phyloP scores from a whole-genome alignment of 1,140 invertebrate species.

The Lordiphosa mommai region DNA sequence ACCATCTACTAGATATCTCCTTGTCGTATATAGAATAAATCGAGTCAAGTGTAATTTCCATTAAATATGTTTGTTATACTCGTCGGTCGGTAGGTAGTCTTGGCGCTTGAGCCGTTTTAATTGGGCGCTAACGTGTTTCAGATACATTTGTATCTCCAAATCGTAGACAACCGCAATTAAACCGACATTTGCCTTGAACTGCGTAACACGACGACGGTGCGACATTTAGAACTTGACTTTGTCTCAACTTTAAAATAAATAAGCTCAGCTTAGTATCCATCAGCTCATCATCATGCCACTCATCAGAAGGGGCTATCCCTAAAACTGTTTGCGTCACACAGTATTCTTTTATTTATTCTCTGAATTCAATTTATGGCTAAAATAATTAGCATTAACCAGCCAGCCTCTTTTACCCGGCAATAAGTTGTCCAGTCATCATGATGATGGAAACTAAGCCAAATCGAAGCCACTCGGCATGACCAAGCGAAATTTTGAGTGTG shows the following conservation, averaged over 20 bases:
- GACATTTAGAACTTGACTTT: constrained; percentile 68
- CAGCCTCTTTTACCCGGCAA: neutral
- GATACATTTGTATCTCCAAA: constrained; percentile 72
- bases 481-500: too few species aligned
- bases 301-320: neutral
- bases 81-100: constrained; percentile 36
- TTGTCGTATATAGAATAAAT: constrained; percentile 36
- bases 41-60: constrained; percentile 70
- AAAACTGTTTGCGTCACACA: neutral
- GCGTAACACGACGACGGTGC: constrained; percentile 30
- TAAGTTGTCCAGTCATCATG: neutral
- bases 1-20: constrained; percentile 13
- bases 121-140: constrained; percentile 74
- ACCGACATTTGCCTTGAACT: constrained; percentile 61
- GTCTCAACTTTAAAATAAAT: constrained; percentile 24
- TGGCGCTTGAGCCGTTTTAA: constrained; percentile 46
- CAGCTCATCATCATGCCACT: neutral
- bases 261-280: constrained; percentile 13
- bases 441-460: neutral
- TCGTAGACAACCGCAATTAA: constrained; percentile 53
- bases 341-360: neutral
- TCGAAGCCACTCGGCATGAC: neutral
- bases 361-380: neutral
- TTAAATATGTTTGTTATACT: constrained; percentile 67
- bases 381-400: constrained; percentile 5